phyloP scores from a whole-genome alignment of 2,888 invertebrate species.

The Nowickia ferox region DNA sequence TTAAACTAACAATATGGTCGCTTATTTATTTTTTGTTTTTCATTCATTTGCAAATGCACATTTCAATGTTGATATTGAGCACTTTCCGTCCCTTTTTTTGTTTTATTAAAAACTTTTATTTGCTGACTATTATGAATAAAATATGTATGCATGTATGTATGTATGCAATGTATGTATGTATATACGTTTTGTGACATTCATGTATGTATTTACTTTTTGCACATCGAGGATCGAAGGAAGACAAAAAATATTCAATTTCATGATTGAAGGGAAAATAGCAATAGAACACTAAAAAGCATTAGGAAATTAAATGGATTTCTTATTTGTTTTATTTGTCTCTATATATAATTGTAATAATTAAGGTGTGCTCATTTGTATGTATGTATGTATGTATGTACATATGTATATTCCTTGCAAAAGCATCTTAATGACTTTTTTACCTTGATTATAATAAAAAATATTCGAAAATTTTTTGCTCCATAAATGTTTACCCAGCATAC shows the following conservation, averaged over 20 bases:
- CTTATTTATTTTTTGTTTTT: background rate
- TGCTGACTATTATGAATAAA: background rate
- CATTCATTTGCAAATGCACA: background rate
- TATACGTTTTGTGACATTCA: too few relatives aligned
- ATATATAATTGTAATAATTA: background rate
- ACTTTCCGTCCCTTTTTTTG: constrained; percentile 7
- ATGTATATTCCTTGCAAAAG: background rate
- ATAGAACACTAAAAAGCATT: too few relatives aligned
- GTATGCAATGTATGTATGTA: too few relatives aligned
- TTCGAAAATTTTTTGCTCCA: background rate
- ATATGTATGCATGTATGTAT: too few relatives aligned
- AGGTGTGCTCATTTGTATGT: background rate
- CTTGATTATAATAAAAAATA: constrained; percentile 31
- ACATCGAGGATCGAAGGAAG: background rate
- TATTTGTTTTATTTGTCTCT: background rate
- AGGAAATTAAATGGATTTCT: too few relatives aligned
- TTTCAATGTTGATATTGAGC: constrained; percentile 21
- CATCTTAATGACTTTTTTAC: constrained; percentile 9
- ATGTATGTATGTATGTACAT: background rate
- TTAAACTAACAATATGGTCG: too few relatives aligned
- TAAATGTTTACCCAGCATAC: background rate
- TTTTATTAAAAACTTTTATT: background rate
- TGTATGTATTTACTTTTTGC: background rate
- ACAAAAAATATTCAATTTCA: background rate
- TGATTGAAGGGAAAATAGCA: too few relatives aligned